phyloP scores from a whole-genome alignment of 2,797 vertebrate species.

The Lutjanus campechanus region DNA sequence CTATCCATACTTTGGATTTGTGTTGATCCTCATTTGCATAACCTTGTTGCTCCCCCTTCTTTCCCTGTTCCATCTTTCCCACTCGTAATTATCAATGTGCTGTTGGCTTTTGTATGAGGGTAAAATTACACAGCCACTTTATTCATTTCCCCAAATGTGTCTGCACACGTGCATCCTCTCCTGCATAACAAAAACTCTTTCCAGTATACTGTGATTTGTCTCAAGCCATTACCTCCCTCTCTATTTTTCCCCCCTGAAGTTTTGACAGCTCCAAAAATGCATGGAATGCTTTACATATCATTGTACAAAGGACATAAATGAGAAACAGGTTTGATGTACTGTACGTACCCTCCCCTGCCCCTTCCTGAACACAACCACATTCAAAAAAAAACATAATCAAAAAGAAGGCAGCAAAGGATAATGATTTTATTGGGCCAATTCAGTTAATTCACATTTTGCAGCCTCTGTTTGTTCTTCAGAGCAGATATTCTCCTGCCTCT shows the following conservation, averaged over 20 bases:
- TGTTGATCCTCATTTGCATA: constrained; percentile 71
- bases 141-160: constrained; percentile 78
- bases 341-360: constrained; percentile 28
- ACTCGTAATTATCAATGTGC: constrained; percentile 71
- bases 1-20: constrained; percentile 79
- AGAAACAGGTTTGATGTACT: constrained; percentile 55
- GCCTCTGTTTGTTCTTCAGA: constrained; percentile 55
- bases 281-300: constrained; percentile 80
- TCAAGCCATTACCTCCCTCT: constrained; percentile 63
- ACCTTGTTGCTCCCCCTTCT: constrained; percentile 47
- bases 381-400: constrained; percentile 33
- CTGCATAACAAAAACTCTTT: constrained; percentile 77
- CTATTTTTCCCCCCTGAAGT: constrained; percentile 25
- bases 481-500: constrained; percentile 63
- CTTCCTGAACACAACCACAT: constrained; percentile 27
- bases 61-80: constrained; percentile 55
- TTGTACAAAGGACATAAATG: constrained; percentile 71
- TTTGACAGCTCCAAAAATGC: constrained; percentile 74
- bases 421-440: constrained; percentile 44
- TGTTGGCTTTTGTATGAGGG: constrained; percentile 83
- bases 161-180: constrained; percentile 67
- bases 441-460: constrained; percentile 27
- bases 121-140: constrained; percentile 79
- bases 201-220: constrained; percentile 86
- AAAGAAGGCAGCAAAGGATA: constrained; percentile 43